Conservation (phyloP, 2,888 invertebrate species). For the Drosophila robusta region DNA sequence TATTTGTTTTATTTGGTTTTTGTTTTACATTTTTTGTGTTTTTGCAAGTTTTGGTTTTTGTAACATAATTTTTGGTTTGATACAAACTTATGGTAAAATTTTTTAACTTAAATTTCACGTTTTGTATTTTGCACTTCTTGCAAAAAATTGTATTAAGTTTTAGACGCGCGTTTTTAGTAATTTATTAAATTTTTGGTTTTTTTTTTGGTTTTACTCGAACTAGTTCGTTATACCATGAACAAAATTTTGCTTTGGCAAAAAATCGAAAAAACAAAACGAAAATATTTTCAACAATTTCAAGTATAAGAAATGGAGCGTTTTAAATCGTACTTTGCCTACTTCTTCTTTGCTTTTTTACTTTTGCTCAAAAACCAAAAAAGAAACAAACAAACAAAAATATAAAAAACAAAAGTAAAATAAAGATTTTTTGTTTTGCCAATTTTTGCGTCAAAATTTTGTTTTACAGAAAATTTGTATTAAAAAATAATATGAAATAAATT, state of each 20-base stretch:
- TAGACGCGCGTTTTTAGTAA: slow-evolving; percentile 20
- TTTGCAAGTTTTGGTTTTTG: slow-evolving; percentile 42
- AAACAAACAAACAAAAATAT: slow-evolving; percentile 51
- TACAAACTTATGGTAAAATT: slow-evolving; percentile 67
- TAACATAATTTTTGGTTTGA: slow-evolving; percentile 48
- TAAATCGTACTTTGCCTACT: slow-evolving; percentile 50
- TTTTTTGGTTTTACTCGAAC: slow-evolving; percentile 27
- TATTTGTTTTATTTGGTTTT: slow-evolving; percentile 52
- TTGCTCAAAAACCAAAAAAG: slow-evolving; percentile 57
- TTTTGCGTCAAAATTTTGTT: slow-evolving; percentile 54
- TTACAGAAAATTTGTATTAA: slow-evolving; percentile 30
- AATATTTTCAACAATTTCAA: slow-evolving; percentile 33
- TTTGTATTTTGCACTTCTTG: slow-evolving; percentile 29
- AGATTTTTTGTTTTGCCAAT: slow-evolving; percentile 59
- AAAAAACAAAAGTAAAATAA: slow-evolving; percentile 20
- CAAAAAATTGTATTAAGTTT: slow-evolving; percentile 32
- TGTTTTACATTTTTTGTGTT: slow-evolving; percentile 33
- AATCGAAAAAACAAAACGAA: slow-evolving; percentile 52
- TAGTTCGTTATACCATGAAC: slow-evolving; percentile 41
- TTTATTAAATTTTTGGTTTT: slow-evolving; percentile 10
- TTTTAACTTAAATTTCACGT: slow-evolving; percentile 62
- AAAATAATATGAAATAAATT: slow-evolving; percentile 40
- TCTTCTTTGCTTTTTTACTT: slow-evolving; percentile 58
- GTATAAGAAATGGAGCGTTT: slow-evolving; percentile 20
- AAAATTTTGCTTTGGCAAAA: slow-evolving; percentile 52